These are phyloP conservation scores for Barypeithes pellucidus DNA, from an alignment of 2,888 invertebrate genomes.

Conservation along the genomic window DNA sequence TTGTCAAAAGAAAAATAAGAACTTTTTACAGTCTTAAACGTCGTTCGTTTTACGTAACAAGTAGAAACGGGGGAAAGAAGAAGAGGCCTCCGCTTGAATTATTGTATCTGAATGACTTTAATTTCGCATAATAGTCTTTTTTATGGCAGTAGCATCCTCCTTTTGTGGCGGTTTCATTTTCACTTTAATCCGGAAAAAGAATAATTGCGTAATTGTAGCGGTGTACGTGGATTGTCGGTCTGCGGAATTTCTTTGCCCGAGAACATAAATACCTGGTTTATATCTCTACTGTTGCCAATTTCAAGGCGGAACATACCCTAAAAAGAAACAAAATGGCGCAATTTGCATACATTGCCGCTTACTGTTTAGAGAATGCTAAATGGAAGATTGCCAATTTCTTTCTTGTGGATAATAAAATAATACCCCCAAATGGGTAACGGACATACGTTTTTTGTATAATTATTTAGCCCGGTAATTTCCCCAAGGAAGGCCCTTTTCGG, in stretches of 20 bases:
- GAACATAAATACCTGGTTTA: conserved; percentile 49
- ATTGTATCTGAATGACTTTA: conserved; percentile 52
- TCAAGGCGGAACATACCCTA: conserved; percentile 34
- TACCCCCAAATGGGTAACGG: conserved; percentile 26
- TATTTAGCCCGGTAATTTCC: conserved; percentile 19
- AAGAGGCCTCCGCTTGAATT: conserved; percentile 26
- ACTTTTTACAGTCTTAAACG: not conserved
- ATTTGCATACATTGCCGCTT: conserved; percentile 41
- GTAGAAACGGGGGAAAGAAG: conserved; percentile 15
- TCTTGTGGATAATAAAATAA: conserved; percentile 24
- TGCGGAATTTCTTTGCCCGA: conserved; percentile 44
- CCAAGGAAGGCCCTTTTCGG: not conserved
- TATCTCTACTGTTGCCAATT: conserved; percentile 47
- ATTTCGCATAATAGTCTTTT: conserved; percentile 59
- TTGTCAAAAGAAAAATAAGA: conserved; percentile 8
- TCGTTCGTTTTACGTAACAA: conserved; percentile 18
- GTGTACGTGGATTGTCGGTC: conserved; percentile 51
- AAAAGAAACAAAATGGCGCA: conserved; percentile 34
- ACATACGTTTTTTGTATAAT: conserved; percentile 25
- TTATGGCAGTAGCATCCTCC: conserved; percentile 55
- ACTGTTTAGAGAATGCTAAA: conserved; percentile 39
- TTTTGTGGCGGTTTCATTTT: conserved; percentile 58
- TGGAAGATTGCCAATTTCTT: conserved; percentile 40
- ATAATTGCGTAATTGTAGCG: conserved; percentile 57
- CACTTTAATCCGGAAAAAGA: conserved; percentile 56